Evolutionary conservation across 1,140 invertebrate species (phyloP), one percentile per base, ranked within the genome.

Genomic region (Drosophila fuyamai): DNA sequence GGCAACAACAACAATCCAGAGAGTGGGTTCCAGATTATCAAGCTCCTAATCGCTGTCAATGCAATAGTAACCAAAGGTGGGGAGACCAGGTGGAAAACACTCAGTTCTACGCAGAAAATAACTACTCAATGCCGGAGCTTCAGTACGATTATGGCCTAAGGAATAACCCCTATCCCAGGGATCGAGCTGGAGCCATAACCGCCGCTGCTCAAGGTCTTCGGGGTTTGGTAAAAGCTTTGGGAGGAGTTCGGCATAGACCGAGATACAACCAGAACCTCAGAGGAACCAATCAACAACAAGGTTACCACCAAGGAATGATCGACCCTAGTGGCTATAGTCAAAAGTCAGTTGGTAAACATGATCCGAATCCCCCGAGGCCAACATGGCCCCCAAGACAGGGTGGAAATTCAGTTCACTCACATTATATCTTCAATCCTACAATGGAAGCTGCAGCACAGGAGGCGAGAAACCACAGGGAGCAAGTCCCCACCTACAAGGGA

Each of bases 161-260:
- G 14, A 35, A 35, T 12, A 18, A 7, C 32, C 10, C 32, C n/a
- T 32, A 51, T 13, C 5, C 16, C 0, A 12, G 23, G 32, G 32
- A 48, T 48, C 43, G 32, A 7, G 18, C 12, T 10, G 57, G 57
- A 38, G 57, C 57, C 44, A 16, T 38, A 6, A 48, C 16, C 1
- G 65, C 67, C 18, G 67, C 67, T 6, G 53, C 67, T 3, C 66
- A 58, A 36, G 65, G 67, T 0, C 66, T 71, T 7, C 18, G 36
- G 0, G 66, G 68, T 0, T 10, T 72, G 44, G 66, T 72, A 0
- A 35, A 72, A 2, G 66, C 66, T 5, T 10, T 72, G 27, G 66
- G 51, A 0, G 68, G 68, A 14, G 0, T 36, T 18, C 16, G 66
- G 3, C 12, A 23, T 4, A 36, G 32, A 16, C 5, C 47, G 4